Evolutionary conservation across 2,888 invertebrate species (phyloP).

Genomic region (Epinotia nisella): DNA sequence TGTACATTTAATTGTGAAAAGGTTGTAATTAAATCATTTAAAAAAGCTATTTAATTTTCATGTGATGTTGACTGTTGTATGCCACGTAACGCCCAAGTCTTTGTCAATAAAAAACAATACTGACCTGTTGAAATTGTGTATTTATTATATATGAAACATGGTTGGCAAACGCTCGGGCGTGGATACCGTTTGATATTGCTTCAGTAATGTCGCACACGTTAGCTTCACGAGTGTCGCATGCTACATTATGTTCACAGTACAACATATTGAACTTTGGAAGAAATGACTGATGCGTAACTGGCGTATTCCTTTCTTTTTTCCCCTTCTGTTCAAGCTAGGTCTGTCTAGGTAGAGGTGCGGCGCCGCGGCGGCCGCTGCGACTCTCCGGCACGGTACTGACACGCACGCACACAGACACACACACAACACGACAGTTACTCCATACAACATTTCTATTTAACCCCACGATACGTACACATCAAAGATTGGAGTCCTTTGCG

Average conservation of each 20-base stretch:
- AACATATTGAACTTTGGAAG: slow-evolving; percentile 67
- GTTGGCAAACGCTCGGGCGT: slow-evolving; percentile 11
- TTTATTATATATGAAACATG: not conserved
- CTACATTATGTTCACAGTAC: slow-evolving; percentile 51
- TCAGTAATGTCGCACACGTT: slow-evolving; percentile 33
- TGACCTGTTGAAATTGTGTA: not conserved
- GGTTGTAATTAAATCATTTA: not conserved
- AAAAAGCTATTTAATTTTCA: slow-evolving; percentile 11
- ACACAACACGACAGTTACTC: slow-evolving; percentile 45
- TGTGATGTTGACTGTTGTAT: slow-evolving; percentile 38
- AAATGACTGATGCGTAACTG: slow-evolving; percentile 83
- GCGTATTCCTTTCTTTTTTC: slow-evolving; percentile 81
- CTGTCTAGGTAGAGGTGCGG: slow-evolving; percentile 82
- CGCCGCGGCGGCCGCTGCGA: slow-evolving; percentile 71
- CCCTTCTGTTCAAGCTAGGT: slow-evolving; percentile 85
- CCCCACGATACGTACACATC: slow-evolving; percentile 47
- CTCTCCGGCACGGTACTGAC: slow-evolving; percentile 80
- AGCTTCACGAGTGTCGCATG: slow-evolving; percentile 46
- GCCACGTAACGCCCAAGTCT: slow-evolving; percentile 28
- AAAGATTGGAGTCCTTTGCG: slow-evolving; percentile 21
- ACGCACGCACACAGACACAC: slow-evolving; percentile 53
- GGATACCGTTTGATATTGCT: slow-evolving; percentile 39
- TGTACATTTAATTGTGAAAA: not conserved
- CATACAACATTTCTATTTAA: slow-evolving; percentile 48
- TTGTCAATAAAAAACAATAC: slow-evolving; percentile 14